A percentile compares a stretch with the other conserved stretches of the same genome.
phyloP scores from a whole-genome alignment of 2,888 invertebrate species.

The Calameuta idolon region DNA sequence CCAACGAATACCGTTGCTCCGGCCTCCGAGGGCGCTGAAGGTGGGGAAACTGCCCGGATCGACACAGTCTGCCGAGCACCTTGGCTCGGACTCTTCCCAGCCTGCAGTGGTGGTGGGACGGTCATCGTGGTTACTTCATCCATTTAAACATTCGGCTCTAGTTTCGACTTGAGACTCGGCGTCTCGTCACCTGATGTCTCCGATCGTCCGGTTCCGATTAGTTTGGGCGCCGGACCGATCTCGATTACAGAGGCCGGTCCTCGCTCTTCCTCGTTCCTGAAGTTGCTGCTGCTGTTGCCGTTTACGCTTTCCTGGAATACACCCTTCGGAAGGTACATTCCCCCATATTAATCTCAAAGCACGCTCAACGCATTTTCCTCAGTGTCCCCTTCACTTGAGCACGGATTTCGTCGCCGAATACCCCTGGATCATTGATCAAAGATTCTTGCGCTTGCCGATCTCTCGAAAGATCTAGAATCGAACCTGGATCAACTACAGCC shows the following conservation, averaged over 20 bases:
- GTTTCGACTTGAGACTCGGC: constrained; percentile 15
- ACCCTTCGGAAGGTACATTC: background rate
- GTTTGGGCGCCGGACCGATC: constrained; percentile 9
- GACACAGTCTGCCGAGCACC: constrained; percentile 56
- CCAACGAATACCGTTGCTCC: constrained; percentile 69
- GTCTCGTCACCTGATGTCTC: background rate
- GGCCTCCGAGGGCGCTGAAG: constrained; percentile 51
- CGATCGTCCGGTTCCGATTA: background rate
- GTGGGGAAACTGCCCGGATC: constrained; percentile 54
- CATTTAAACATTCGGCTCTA: constrained; percentile 31
- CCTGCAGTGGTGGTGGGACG: constrained; percentile 49
- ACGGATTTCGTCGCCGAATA: background rate
- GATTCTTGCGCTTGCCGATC: background rate
- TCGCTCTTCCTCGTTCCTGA: background rate
- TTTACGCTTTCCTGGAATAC: background rate
- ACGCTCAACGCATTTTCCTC: background rate
- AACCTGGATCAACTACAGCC: background rate
- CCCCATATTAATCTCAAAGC: background rate
- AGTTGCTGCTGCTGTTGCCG: background rate
- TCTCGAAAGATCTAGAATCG: background rate
- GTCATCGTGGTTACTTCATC: constrained; percentile 56
- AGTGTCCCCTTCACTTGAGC: background rate
- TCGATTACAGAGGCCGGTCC: background rate
- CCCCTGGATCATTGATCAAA: background rate
- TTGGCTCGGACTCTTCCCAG: constrained; percentile 41